Percentiles rank a stretch among this genome's conserved stretches.
phyloP scores from a whole-genome alignment of 1,140 invertebrate genomes.

The Drosophila setifemur region DNA sequence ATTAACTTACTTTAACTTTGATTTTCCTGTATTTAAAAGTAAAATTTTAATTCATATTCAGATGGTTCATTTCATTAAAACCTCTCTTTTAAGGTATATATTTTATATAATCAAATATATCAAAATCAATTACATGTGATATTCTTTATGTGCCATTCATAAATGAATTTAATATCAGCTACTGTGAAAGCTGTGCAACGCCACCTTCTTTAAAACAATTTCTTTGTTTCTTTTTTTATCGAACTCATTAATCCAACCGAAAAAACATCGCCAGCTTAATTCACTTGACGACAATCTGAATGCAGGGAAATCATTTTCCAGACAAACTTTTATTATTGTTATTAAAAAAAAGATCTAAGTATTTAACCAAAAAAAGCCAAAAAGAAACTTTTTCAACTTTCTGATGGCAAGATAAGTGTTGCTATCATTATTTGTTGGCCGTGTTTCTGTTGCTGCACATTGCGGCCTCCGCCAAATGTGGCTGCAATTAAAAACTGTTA shows the following conservation, averaged over 20 bases:
- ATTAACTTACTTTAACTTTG: no score
- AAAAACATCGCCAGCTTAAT: slow-evolving; percentile 3
- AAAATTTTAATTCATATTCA: no score
- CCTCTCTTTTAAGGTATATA: no score
- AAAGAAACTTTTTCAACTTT: slow-evolving; percentile 75
- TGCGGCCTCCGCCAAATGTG: slow-evolving; percentile 69
- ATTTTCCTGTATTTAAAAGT: no score
- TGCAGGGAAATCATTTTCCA: slow-evolving; percentile 41
- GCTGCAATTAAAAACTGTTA: slow-evolving; percentile 81
- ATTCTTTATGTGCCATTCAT: no score
- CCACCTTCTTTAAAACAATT: neutral
- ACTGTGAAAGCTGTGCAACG: no score
- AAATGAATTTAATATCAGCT: no score
- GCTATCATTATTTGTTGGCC: slow-evolving; percentile 48
- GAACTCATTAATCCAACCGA: neutral
- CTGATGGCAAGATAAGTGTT: slow-evolving; percentile 76
- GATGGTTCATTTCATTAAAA: no score
- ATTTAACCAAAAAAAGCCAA: slow-evolving; percentile 26
- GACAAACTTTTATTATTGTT: slow-evolving; percentile 61
- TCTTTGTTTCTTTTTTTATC: neutral
- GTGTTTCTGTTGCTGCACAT: slow-evolving; percentile 48
- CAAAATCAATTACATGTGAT: no score
- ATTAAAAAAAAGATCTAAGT: slow-evolving; percentile 31
- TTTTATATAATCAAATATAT: no score
- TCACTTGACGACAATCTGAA: slow-evolving; percentile 24